phyloP scores from a whole-genome alignment of 2,113 vertebrate genomes.

The Onychorhynchus coronatus region DNA sequence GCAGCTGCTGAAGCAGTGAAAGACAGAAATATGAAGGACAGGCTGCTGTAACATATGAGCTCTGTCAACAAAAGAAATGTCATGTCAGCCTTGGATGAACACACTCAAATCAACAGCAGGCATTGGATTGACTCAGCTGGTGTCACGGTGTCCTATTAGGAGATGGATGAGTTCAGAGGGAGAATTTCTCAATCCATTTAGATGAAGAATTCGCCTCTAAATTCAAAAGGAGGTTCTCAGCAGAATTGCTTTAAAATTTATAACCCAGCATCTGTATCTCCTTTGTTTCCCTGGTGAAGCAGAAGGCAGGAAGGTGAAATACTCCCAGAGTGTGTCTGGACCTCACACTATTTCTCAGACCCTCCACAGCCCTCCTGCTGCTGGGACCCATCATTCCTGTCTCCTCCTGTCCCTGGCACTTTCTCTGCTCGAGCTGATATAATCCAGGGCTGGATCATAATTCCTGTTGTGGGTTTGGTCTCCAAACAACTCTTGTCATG shows the following conservation, averaged over 20 bases:
- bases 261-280: conserved; percentile 7
- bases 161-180: conserved; percentile 41
- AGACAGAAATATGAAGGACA: conserved; percentile 38
- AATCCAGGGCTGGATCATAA: background rate
- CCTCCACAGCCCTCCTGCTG: background rate
- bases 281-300: background rate
- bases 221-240: conserved; percentile 41
- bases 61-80: conserved; percentile 58
- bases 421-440: background rate
- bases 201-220: conserved; percentile 27
- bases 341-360: background rate
- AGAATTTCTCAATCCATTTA: conserved; percentile 58
- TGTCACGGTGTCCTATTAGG: conserved; percentile 23
- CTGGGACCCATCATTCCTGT: background rate
- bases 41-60: conserved; percentile 27
- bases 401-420: background rate
- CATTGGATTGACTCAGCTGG: conserved; percentile 40
- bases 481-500: background rate
- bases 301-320: background rate
- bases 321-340: background rate
- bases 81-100: conserved; percentile 62
- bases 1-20: background rate
- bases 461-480: background rate
- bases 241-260: conserved; percentile 59
- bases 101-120: conserved; percentile 26